Conservation (phyloP, 2,113 vertebrate species). For the Oryzias melastigma region DNA sequence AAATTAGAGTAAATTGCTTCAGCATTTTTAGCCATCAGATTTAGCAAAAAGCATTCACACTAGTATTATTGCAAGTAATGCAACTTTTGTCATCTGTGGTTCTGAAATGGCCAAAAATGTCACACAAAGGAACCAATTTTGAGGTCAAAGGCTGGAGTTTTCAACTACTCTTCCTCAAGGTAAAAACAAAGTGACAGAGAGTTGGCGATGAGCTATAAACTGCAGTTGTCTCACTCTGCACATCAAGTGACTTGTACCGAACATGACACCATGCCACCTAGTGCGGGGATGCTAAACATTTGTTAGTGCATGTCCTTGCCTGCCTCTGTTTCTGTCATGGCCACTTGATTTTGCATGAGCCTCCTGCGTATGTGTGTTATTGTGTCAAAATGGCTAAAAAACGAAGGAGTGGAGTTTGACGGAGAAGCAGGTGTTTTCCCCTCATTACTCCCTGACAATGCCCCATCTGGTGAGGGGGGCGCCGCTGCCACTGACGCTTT, state of each 20-base stretch:
- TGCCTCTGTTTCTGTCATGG: constrained; percentile 55
- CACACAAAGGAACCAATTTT: constrained; percentile 31
- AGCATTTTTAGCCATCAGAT: too few relatives aligned
- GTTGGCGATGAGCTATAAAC: too few relatives aligned
- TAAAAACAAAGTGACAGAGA: background rate
- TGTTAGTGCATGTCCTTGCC: constrained; percentile 23
- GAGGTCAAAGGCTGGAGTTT: constrained; percentile 26
- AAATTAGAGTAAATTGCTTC: too few relatives aligned
- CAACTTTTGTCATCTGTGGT: constrained; percentile 1
- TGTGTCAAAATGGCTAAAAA: constrained; percentile 51
- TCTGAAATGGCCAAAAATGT: constrained; percentile 31
- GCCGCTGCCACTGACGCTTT: constrained; percentile 50
- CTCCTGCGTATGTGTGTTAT: constrained; percentile 46
- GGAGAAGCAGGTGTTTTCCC: constrained; percentile 72
- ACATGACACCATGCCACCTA: constrained; percentile 38
- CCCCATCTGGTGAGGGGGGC: constrained; percentile 68
- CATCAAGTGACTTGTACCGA: constrained; percentile 18
- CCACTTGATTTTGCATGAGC: constrained; percentile 61
- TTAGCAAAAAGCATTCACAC: too few relatives aligned
- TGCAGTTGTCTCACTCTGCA: background rate
- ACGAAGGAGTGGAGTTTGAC: constrained; percentile 49
- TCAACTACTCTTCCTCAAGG: constrained; percentile 25
- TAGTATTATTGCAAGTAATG: too few relatives aligned
- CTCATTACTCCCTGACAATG: constrained; percentile 74
- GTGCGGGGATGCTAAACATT: constrained; percentile 17